Evolutionary conservation across 2,797 vertebrate genomes (phyloP).

Genomic region (Tangara arthus): DNA sequence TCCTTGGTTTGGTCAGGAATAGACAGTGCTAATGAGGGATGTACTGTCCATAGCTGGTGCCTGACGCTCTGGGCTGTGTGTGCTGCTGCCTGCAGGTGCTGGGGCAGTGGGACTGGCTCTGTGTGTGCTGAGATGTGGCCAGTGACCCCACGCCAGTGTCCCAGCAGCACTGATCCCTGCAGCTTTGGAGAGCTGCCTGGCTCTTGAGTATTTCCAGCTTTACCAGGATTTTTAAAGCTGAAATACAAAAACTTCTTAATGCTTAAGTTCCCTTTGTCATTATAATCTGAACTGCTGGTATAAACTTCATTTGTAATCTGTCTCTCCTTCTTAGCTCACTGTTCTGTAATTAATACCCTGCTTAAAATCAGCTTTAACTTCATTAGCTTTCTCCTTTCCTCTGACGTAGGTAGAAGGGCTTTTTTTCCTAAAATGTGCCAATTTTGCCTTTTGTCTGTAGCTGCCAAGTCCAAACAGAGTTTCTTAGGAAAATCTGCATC

Average conservation of each 20-base stretch:
- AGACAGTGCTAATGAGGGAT: not conserved
- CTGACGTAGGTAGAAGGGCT: conserved; percentile 31
- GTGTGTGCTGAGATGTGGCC: not conserved
- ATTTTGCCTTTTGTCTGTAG: conserved; percentile 58
- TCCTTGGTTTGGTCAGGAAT: not conserved
- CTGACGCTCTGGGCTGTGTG: not conserved
- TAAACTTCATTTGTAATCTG: conserved; percentile 18
- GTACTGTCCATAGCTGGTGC: rapidly evolving
- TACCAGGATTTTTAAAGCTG: not conserved
- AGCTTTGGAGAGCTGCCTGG: not conserved
- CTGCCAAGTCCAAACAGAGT: conserved; percentile 62
- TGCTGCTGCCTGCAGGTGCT: not conserved
- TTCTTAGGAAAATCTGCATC: conserved; percentile 59
- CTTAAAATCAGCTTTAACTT: conserved; percentile 51
- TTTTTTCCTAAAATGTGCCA: conserved; percentile 48
- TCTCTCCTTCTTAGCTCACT: conserved; percentile 39
- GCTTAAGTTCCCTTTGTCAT: not conserved
- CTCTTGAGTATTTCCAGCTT: not conserved
- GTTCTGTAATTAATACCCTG: conserved; percentile 49
- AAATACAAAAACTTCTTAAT: not conserved
- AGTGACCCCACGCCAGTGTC: not conserved
- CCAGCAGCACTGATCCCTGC: not conserved
- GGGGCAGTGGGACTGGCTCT: not conserved
- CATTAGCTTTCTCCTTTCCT: conserved; percentile 47
- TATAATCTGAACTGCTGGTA: conserved; percentile 18